Conservation (phyloP, 2,888 invertebrate species). For the Eristalinus sepulchralis region DNA sequence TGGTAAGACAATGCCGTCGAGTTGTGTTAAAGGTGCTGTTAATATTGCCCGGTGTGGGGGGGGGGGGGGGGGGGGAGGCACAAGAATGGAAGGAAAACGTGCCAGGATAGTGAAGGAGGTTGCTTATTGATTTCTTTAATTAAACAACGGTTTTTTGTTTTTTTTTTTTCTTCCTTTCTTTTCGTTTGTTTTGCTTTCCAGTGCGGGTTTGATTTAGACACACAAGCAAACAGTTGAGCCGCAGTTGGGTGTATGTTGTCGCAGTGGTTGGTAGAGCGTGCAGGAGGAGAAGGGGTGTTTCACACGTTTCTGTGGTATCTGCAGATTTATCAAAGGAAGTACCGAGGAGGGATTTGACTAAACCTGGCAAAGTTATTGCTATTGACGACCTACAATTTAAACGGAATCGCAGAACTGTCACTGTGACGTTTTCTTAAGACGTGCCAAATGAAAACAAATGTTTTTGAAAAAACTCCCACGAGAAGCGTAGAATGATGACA, state of each 20-base stretch:
- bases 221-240: neutral
- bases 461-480: no score
- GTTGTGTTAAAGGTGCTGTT: conserved; percentile 30
- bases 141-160: conserved; percentile 25
- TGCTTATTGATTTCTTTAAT: conserved; percentile 68
- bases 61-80: neutral
- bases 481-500: no score
- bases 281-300: neutral
- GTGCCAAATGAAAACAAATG: no score
- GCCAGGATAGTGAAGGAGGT: conserved; percentile 19
- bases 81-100: neutral
- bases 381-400: no score
- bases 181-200: neutral
- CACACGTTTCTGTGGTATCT: neutral
- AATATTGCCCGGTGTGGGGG: neutral
- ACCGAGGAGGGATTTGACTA: neutral
- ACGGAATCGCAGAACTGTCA: no score
- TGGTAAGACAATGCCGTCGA: conserved; percentile 34
- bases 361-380: neutral
- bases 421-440: no score
- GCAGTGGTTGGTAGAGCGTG: neutral
- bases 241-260: neutral
- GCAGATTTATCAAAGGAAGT: neutral
- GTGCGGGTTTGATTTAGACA: neutral
- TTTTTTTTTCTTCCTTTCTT: no score